A percentile compares a stretch with the other conserved stretches of the same genome.
Evolutionary conservation across 1,140 invertebrate species (phyloP).

Genomic region (Kradibia gibbosae): DNA sequence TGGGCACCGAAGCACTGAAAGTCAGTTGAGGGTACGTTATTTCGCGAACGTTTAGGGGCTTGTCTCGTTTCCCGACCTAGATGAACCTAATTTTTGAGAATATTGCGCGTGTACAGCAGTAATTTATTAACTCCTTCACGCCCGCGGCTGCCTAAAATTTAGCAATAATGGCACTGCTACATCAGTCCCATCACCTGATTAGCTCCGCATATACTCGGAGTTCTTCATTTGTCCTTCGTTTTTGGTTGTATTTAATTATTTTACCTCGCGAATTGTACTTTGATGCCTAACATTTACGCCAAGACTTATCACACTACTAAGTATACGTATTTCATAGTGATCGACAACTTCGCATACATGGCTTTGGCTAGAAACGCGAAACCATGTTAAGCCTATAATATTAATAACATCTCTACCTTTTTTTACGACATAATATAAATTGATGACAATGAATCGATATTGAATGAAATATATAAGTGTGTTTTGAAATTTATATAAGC

Average conservation of each 20-base stretch:
- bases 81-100: constrained; percentile 43
- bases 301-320: no score
- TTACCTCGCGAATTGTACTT: no score
- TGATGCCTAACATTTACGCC: no score
- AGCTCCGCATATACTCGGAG: neutral
- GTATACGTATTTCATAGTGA: no score
- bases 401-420: no score
- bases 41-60: constrained; percentile 34
- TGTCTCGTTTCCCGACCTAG: neutral
- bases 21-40: constrained; percentile 12
- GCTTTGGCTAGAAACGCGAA: no score
- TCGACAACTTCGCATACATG: no score
- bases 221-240: constrained; percentile 4
- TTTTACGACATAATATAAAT: no score
- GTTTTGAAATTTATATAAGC: neutral
- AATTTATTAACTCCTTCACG: constrained; percentile 35
- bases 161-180: neutral
- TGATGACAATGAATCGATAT: neutral
- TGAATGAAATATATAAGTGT: neutral
- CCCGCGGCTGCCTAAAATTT: constrained; percentile 9
- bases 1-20: no score
- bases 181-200: neutral
- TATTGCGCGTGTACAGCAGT: constrained; percentile 38
- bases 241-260: no score
- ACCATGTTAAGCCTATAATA: no score